Conservation (phyloP, 2,888 invertebrate species). For the Cheilosia grossa region DNA sequence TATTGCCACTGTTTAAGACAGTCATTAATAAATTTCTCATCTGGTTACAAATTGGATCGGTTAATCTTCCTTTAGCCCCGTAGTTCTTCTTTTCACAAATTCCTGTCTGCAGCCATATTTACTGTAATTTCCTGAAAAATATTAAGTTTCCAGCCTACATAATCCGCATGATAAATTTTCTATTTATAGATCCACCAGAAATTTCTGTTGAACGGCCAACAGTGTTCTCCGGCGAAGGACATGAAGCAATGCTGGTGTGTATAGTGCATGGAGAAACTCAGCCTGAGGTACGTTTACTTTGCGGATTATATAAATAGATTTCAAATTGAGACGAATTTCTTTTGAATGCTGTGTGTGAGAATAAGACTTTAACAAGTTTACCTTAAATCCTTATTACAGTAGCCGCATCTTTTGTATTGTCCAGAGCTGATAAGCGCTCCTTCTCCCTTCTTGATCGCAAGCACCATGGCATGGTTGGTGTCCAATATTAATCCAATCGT, state of each 20-base stretch:
- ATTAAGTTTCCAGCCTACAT: no score
- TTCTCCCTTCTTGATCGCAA: constrained; percentile 1
- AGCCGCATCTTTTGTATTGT: no score
- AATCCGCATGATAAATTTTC: neutral
- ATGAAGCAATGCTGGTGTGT: constrained; percentile 88
- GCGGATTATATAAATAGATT: constrained; percentile 77
- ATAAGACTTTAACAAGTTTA: neutral
- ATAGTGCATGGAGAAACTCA: constrained; percentile 88
- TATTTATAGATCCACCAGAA: constrained; percentile 82
- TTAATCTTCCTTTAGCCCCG: no score
- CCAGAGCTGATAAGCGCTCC: neutral
- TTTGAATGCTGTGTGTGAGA: neutral
- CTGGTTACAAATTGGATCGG: no score
- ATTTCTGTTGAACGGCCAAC: constrained; percentile 86
- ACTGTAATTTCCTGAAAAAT: no score
- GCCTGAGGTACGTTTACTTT: constrained; percentile 85
- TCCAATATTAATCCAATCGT: no score
- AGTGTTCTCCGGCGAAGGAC: constrained; percentile 88
- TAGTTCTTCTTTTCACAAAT: no score
- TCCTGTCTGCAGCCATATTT: no score
- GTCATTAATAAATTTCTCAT: no score
- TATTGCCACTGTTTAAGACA: no score
- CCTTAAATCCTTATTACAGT: neutral
- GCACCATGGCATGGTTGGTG: neutral
- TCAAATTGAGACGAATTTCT: constrained; percentile 71